These are phyloP conservation scores for Enteromius treurensis DNA, from an alignment of 2,797 vertebrate species.

Conservation along the genomic window DNA sequence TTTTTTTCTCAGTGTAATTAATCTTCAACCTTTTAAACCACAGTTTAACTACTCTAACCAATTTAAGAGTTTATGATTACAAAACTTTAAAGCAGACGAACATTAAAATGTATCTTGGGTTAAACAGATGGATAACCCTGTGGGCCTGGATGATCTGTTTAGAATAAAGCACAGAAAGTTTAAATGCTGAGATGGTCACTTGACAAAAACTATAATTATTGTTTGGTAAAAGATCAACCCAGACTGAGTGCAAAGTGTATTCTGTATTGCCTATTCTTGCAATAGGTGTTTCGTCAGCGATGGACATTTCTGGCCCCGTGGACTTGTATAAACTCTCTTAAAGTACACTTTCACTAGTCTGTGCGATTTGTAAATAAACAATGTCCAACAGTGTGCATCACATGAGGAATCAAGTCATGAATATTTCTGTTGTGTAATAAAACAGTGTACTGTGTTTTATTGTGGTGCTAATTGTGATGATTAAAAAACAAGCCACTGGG, in stretches of 20 bases:
- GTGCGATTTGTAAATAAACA: neutral
- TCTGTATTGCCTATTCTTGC: neutral
- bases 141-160: neutral
- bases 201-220: neutral
- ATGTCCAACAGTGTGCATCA: neutral
- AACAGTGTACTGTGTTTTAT: too few relatives aligned
- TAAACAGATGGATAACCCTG: neutral
- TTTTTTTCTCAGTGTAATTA: neutral
- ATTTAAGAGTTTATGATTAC: neutral
- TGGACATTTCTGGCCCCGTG: neutral
- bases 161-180: neutral
- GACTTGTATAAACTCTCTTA: neutral
- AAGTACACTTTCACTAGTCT: neutral
- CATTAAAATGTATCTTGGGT: neutral
- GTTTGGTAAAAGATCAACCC: conserved; percentile 8
- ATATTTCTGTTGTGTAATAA: too few relatives aligned
- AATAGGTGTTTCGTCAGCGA: neutral
- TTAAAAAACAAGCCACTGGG: too few relatives aligned
- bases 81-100: conserved; percentile 4
- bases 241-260: neutral
- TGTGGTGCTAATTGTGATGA: too few relatives aligned
- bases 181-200: neutral
- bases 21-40: conserved; percentile 20
- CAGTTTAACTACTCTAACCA: conserved; percentile 46
- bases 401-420: neutral